Base-by-base conservation (phyloP, 2,797 vertebrate genomes). In the Anabacerthia variegaticeps region DNA sequence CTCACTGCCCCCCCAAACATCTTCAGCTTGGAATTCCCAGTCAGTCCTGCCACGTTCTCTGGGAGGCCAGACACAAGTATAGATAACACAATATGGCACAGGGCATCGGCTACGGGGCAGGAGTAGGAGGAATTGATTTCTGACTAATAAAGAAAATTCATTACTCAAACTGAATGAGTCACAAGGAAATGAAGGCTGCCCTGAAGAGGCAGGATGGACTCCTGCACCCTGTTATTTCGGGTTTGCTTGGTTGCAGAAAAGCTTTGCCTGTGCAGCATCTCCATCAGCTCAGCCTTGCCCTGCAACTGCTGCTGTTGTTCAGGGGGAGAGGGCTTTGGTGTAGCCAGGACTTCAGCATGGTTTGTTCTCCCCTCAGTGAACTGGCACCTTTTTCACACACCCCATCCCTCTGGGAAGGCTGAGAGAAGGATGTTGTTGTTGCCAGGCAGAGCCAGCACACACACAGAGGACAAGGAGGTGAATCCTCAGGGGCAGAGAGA, bases 121-220 rank as follows among this genome's bases (percentile, higher is more conserved):
- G 73, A 91, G 94, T 51, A 81, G 91, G 85, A 93, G 89, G 89
- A 94, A 96, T 91, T 93, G 88, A 93, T 97, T 97, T 79, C 91
- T 93, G 91, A 95, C 92, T 97, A 96, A 94, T 93, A 95, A 77
- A 82, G 88, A 89, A 96, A 96, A 96, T 88, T 90, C 83, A 92
- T 90, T 94, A 81, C 78, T 84, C 92, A 88, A 91, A 48, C 77
- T 85, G 87, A 63, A 71, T 96, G 92, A 96, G 88, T 96, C 95
- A 95, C 34, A 65, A 75, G 95, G 93, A 93, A 89, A 90, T 11
- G 92, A 95, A 92, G 54, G 87, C 75, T 95, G 93, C 82, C 91
- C 85, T 68, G 48, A 86, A 52, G 88, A 94, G 36, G 55, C 73
- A 95, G 82, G 88, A 81, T 84, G 89, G 93, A 90, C 93, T 84